Percentiles rank a stretch among this genome's conserved stretches.
These are phyloP conservation scores for Papilio elwesi DNA, from an alignment of 2,888 invertebrate genomes.

Conservation along the genomic window DNA sequence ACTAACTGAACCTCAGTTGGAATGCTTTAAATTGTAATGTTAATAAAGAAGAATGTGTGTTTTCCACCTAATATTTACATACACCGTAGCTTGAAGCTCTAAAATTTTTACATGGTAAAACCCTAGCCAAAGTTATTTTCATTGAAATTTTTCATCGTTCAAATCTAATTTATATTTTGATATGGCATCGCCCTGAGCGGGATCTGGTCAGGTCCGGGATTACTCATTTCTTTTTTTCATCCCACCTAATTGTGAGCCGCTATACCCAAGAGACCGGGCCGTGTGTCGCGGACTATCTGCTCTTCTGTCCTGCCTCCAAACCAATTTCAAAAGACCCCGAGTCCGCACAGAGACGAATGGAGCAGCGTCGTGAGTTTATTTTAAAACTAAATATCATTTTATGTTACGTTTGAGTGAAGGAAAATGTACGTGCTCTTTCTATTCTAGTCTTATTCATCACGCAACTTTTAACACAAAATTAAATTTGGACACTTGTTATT, in stretches of 20 bases:
- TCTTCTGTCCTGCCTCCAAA: constrained; percentile 67
- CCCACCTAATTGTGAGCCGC: constrained; percentile 75
- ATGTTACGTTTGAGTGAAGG: constrained; percentile 1
- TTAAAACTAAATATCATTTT: constrained; percentile 15
- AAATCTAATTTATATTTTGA: constrained; percentile 37
- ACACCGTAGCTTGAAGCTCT: too few species aligned
- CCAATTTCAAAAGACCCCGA: constrained; percentile 76
- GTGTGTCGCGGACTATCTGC: constrained; percentile 68
- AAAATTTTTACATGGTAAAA: too few species aligned
- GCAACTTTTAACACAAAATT: background rate
- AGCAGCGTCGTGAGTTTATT: constrained; percentile 18
- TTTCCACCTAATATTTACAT: too few species aligned
- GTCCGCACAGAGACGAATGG: constrained; percentile 64
- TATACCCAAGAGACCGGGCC: constrained; percentile 76
- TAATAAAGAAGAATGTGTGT: too few species aligned
- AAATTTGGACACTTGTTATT: background rate
- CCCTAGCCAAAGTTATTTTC: too few species aligned
- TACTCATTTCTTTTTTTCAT: constrained; percentile 69
- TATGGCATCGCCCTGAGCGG: constrained; percentile 25
- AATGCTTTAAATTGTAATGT: too few species aligned
- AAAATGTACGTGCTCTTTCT: background rate
- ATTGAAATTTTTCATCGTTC: constrained; percentile 2
- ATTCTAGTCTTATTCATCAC: background rate
- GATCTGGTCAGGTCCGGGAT: constrained; percentile 48
- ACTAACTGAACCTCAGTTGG: too few species aligned